Evolutionary conservation across 2,113 vertebrate genomes (phyloP), one percentile per base, ranked within the genome.

Genomic region (Lophochroa leadbeateri): DNA sequence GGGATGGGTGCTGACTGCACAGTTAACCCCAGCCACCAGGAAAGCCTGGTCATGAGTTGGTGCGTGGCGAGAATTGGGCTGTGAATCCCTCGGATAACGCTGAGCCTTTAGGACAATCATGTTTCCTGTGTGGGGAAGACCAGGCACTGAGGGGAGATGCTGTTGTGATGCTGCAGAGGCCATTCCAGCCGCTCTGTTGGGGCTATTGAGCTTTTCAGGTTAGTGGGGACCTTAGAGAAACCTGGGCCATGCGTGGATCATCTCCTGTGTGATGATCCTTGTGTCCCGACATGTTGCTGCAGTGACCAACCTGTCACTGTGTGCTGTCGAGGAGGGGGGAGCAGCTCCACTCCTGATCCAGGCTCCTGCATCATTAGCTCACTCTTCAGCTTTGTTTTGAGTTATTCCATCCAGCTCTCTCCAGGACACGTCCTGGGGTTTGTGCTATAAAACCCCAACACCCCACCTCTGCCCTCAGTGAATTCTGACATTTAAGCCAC

Each of bases 11-110:
- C 47, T 61, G 70, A 17, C 35, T 17, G 41, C 65, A n/a, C 24
- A 10, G 24, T 12, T 29, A 55, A 46, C 35, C 43, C 39, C 67
- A 86, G 79, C 57, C 92, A 63, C 46, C 28, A 17, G 37, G 61
- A 25, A 5, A 53, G 57, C 20, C 57, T 58, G 57, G 33, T 23
- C 33, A 58, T 58, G 20, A 58, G 57, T 15, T 35, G 33, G 33
- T 24, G 33, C 21, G 3, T 24, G 57, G 28, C 43, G 52, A 58
- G 80, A 71, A 18, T 11, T 44, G 28, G 57, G 25, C 79, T 53
- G 57, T 71, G 83, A 58, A 18, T 19, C 12, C 24, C 31, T 1
- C 2, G 37, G 41, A 71, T 20, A 39, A 23, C 0, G 0, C 3
- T 27, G 53, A 53, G 31, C 50, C 47, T 71, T 58, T 58, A 31